Conservation (phyloP, 2,888 invertebrate genomes). For the Yponomeuta plumbellus region DNA sequence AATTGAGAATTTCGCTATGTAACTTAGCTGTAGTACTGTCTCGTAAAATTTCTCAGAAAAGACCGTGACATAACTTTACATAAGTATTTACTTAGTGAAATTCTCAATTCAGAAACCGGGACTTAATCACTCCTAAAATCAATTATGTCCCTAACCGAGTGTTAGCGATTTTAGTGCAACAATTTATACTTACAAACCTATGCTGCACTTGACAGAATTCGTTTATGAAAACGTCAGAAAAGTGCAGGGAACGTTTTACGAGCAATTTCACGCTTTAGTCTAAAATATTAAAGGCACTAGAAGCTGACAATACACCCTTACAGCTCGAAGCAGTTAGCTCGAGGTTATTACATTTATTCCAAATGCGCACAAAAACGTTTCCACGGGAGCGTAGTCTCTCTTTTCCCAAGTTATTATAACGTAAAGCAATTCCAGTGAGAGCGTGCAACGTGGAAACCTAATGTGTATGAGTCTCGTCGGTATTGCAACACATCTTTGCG, state of each 20-base stretch:
- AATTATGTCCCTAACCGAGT: too few relatives aligned
- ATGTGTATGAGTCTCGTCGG: slow-evolving; percentile 2
- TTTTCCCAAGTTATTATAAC: slow-evolving; percentile 9
- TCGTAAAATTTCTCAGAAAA: too few relatives aligned
- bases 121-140: too few relatives aligned
- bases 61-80: too few relatives aligned
- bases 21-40: too few relatives aligned
- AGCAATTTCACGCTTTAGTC: background rate
- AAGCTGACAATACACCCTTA: background rate
- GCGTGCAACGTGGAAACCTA: background rate
- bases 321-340: background rate
- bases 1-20: too few relatives aligned
- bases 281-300: background rate
- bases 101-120: too few relatives aligned
- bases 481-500: slow-evolving; percentile 12
- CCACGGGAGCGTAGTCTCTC: background rate
- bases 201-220: background rate
- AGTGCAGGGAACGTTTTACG: background rate
- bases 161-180: too few relatives aligned
- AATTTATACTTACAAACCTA: background rate
- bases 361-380: background rate
- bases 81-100: too few relatives aligned
- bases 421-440: slow-evolving; percentile 15
- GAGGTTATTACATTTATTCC: slow-evolving; percentile 1
- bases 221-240: background rate